Evolutionary conservation across 2,797 vertebrate genomes (phyloP), one percentile per base, ranked within the genome.

Genomic region (Margarornis squamiger): DNA sequence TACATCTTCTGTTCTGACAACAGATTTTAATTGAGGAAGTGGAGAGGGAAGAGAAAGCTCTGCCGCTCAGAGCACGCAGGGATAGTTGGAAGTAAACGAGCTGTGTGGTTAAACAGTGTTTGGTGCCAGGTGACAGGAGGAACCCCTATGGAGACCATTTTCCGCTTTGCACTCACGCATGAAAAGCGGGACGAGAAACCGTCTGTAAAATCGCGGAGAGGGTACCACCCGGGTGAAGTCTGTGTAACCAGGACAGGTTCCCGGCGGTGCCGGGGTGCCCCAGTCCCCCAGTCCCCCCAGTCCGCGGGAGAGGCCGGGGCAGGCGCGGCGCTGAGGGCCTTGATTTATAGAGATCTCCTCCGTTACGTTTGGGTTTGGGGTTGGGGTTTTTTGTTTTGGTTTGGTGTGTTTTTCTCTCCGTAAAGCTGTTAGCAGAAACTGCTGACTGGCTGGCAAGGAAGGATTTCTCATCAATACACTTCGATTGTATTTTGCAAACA

Each of bases 401-500:
- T 74, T 12, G 17, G 27, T 46, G 20, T 43, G 51, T 27, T 26
- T 27, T 62, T 32, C 39, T 21, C 26, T 57, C 59, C 26, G 39
- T 88, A 91, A 96, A 97, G 97, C 98, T 97, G 97, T 97, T 97
- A 96, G 96, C 93, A 95, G 95, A 98, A 98, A 98, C 92, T 98
- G 98, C 98, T 98, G 98, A 98, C 97, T 97, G 91, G 85, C 94
- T 97, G 97, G 95, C 97, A 97, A 84, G 95, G 95, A 98, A 96
- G 95, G 96, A 98, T 98, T 98, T 97, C 92, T 97, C 95, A 96
- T 98, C 98, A 97, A 98, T 98, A 98, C 95, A 83, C 94, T 97
- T 96, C 97, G 98, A 98, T 98, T 98, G 98, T 98, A 97, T 97
- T 98, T 97, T 97, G 98, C 97, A 97, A 98, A 98, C 98, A 98